Evolutionary conservation across 2,888 invertebrate genomes (phyloP).

Genomic region (Eupithecia centaureata): DNA sequence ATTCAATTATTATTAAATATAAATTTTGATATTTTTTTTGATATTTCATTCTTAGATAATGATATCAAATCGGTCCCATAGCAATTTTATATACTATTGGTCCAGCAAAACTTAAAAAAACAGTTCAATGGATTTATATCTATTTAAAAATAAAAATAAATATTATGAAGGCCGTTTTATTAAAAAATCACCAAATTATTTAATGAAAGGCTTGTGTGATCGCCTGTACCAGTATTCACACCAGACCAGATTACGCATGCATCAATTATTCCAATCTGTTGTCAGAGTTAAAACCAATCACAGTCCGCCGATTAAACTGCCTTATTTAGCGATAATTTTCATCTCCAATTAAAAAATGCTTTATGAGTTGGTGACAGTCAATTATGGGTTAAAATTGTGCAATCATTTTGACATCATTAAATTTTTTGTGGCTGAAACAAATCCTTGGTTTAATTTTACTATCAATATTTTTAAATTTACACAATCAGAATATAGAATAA

Average conservation of each 20-base stretch:
- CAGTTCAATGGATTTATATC: too few relatives aligned
- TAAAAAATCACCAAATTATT: too few relatives aligned
- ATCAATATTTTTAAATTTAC: too few relatives aligned
- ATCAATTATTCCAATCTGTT: slow-evolving; percentile 58
- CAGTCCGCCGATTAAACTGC: slow-evolving; percentile 46
- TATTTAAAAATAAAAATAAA: too few relatives aligned
- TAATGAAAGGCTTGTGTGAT: slow-evolving; percentile 7
- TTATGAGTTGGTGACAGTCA: slow-evolving; percentile 14
- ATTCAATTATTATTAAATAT: too few relatives aligned
- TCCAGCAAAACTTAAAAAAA: too few relatives aligned
- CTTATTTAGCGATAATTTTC: slow-evolving; percentile 37
- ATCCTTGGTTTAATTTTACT: not conserved
- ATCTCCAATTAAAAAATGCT: slow-evolving; percentile 28
- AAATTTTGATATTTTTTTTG: too few relatives aligned
- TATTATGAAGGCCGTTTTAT: too few relatives aligned
- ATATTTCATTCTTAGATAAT: too few relatives aligned
- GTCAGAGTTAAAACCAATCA: slow-evolving; percentile 54
- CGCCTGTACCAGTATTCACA: slow-evolving; percentile 36
- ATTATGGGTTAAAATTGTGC: slow-evolving; percentile 2
- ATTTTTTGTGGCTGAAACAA: not conserved
- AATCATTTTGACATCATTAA: not conserved
- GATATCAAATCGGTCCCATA: too few relatives aligned
- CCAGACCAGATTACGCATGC: slow-evolving; percentile 46
- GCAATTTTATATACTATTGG: too few relatives aligned
- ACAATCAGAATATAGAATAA: too few relatives aligned